Base-by-base conservation (phyloP, 2,113 vertebrate species). In the Guaruba guarouba region DNA sequence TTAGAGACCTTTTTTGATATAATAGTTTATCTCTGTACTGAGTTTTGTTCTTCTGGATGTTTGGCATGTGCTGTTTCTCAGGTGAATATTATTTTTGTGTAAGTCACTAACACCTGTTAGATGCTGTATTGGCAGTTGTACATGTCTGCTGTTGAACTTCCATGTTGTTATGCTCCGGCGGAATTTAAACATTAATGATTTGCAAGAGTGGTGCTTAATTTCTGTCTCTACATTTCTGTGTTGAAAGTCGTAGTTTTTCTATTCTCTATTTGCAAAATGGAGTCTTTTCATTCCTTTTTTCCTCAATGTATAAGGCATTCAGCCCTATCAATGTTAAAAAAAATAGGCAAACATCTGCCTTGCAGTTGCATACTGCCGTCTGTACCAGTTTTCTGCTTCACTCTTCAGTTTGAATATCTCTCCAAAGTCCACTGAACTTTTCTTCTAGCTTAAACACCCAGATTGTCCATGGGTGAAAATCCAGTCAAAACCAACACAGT, bases 51-150 rank as follows among this genome's bases (percentile, higher is more conserved):
- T 73, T 82, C n/a, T n/a, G 52, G 9, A 23, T 46, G 5, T 41
- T 41, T 88, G 28, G n/a, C 31, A 14, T 8, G 12, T 57, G 12
- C n/a, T 70, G 10, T 74, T 70, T 64, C 44, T 81, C n/a, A 59
- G 13, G 17, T 44, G 22, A 61, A 8, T 41, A 9, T 19, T 46
- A 35, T 57, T 51, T 76, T 33, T 22, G 3, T 35, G 37, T 35
- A 66, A 43, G 13, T 29, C 28, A 10, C 15, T 68, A 63, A 37
- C 52, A 64, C 14, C 55, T n/a, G 9, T 54, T 54, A 63, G 5
- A 8, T 0, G 1, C 3, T 43, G 1, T 19, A 23, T 8, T 57
- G 37, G 19, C 41, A 49, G 27, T 28, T 62, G 44, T 27, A 39
- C 8, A 2, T 10, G 6, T 29, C n/a, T 37, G 27, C 49, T 64